Percentiles rank a stretch among this genome's conserved stretches.
Conservation (phyloP, 92 coral and sea anemone species). For the Phymanthus crucifer region DNA sequence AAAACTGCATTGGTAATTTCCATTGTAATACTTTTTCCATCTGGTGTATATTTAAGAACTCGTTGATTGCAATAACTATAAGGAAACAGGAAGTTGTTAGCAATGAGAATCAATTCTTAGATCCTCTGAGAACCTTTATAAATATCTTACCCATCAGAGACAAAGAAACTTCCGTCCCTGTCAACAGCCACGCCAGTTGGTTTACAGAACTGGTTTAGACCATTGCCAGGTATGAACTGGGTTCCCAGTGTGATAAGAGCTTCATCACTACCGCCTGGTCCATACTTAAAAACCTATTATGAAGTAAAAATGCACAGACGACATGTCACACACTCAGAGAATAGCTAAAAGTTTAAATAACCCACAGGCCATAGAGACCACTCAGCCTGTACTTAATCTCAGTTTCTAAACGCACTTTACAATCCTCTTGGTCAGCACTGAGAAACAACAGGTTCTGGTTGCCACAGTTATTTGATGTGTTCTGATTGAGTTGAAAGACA, state of each 20-base stretch:
- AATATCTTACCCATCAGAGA: constrained; percentile 82
- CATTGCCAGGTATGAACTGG: constrained; percentile 73
- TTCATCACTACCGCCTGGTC: constrained; percentile 24
- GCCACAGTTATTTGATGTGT: no score
- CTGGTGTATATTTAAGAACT: constrained; percentile 71
- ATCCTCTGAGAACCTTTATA: not conserved
- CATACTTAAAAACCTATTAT: constrained; percentile 76
- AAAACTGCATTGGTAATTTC: constrained; percentile 34
- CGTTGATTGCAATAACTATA: constrained; percentile 85
- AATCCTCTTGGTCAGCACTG: no score
- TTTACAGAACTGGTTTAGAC: constrained; percentile 80
- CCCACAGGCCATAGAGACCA: no score
- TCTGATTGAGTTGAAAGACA: no score
- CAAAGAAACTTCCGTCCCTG: constrained; percentile 65
- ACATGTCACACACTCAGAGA: no score
- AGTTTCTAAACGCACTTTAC: no score
- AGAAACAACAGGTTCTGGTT: no score
- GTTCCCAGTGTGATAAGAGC: constrained; percentile 60
- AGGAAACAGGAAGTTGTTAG: not conserved
- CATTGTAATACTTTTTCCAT: constrained; percentile 43
- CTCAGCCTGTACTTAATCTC: no score
- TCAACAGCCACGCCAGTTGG: constrained; percentile 98
- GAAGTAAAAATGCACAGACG: not conserved
- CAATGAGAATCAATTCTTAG: not conserved
- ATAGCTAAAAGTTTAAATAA: no score